Base-by-base conservation (phyloP, 2,888 invertebrate species). In the Entomobrya proxima region DNA sequence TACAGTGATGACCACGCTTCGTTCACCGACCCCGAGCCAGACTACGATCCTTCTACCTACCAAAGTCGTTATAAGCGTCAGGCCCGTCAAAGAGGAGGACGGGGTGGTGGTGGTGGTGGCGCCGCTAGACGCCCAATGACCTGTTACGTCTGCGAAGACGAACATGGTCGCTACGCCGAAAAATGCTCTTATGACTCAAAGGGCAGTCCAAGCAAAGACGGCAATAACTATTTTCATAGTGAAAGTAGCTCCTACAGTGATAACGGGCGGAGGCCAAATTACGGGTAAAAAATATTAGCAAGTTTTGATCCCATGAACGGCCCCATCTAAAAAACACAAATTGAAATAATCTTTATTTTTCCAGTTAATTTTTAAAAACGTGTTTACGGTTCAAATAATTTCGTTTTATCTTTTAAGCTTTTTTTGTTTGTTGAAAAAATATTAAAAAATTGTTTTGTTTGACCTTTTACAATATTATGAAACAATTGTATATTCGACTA, bases 101-200 rank as follows among this genome's bases (percentile, higher is more conserved):
- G 83, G 4, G 86, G 77, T 21, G 75, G 85, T 13, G 79, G 83
- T 24, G 74, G 86, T 24, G 79, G 64, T 18, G 58, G 61, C 37
- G 15, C 69, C n/a, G 18, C 47, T 11, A 89, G 83, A 40, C 87
- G 87, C 21, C 90, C 90, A 4, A 91, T 91, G 91, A 91, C 91
- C 6, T 91, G 91, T 74, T 90, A 94, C 88, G 93, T 95, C 1
- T 97, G 96, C 91, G 94, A 95, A 89, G 90, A 90, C 78, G 89
- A 90, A 55, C 55, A 88, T 50, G 90, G 90, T 50, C 87, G 88
- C 18, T 88, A 88, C 44, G 88, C 88, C 2, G 96, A 96, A 91
- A 95, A 95, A 15, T 97, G 96, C 91, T 95, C 95, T 0, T 97
- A 96, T 91, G 94, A 95, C 11, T 94, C 95, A 0, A 89, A 90